These are phyloP conservation scores for Megaceryle maxima DNA, from an alignment of 2,113 vertebrate genomes.

Conservation along the genomic window DNA sequence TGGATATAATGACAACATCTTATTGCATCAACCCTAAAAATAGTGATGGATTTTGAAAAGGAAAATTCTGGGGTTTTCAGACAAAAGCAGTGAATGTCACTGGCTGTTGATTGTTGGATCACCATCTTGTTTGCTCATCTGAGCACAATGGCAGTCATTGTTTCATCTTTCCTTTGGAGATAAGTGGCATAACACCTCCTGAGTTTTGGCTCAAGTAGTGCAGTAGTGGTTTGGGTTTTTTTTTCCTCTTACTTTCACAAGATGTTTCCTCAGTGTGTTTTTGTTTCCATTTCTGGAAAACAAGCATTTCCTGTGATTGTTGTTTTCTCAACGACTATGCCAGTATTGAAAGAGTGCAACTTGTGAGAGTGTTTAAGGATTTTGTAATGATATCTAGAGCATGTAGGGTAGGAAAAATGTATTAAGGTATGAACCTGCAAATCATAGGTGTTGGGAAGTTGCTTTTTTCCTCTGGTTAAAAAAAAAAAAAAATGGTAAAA, in stretches of 20 bases:
- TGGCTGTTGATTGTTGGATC: not conserved
- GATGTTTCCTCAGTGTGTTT: not conserved
- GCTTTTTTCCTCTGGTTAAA: not conserved
- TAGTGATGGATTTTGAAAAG: not conserved
- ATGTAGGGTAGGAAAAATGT: rapidly evolving
- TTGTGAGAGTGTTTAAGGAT: not conserved
- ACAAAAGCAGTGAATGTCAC: not conserved
- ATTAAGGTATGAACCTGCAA: not conserved
- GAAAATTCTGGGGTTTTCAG: not conserved
- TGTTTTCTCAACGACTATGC: not conserved
- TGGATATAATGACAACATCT: not conserved
- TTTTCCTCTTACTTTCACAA: not conserved
- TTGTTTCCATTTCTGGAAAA: not conserved
- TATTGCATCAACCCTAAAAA: not conserved
- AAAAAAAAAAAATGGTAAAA: not conserved
- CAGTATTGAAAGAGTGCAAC: not conserved
- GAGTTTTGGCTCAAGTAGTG: not conserved
- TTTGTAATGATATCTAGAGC: not conserved
- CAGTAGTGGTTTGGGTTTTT: too few species aligned
- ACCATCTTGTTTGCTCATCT: not conserved
- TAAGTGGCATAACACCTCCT: not conserved
- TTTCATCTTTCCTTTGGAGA: not conserved
- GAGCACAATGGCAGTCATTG: not conserved
- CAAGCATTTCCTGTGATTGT: slow-evolving; percentile 16
- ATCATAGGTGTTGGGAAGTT: not conserved